A percentile compares a stretch with the other conserved stretches of the same genome.
Evolutionary conservation across 2,113 vertebrate species (phyloP).

Genomic region (Chloropsis cyanopogon): DNA sequence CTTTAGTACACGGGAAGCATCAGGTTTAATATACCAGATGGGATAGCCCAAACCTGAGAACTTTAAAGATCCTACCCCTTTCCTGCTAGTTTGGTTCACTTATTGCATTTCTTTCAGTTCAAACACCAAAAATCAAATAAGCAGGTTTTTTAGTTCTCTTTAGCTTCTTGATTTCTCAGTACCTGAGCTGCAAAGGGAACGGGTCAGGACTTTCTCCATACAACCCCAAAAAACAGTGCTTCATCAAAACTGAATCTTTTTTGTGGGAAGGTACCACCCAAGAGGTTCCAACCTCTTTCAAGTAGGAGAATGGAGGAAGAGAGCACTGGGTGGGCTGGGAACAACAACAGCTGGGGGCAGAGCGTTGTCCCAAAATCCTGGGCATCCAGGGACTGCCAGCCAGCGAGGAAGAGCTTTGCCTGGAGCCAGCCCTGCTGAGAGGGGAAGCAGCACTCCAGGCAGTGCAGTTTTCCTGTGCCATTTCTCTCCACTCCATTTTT

Average conservation of each 20-base stretch:
- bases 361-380: not conserved
- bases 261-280: not conserved
- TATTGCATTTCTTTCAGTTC: not conserved
- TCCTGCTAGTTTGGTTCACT: not conserved
- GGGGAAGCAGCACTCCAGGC: accelerated
- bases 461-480: not conserved
- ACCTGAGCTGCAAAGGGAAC: not conserved
- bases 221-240: not conserved
- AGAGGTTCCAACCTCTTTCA: not conserved
- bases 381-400: not conserved
- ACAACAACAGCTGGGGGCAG: accelerated
- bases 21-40: slow-evolving; percentile 10
- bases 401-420: not conserved
- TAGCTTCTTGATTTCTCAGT: not conserved
- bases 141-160: not conserved
- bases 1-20: not conserved
- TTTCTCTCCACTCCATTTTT: not conserved
- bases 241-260: not conserved
- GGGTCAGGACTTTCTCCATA: not conserved
- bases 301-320: not conserved
- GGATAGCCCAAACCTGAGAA: not conserved
- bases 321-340: not conserved
- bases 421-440: not conserved
- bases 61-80: not conserved
- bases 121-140: not conserved